A percentile compares a stretch with the other conserved stretches of the same genome.
Evolutionary conservation across 2,113 vertebrate genomes (phyloP).

Genomic region (Cryptomyrus ogoouensis): DNA sequence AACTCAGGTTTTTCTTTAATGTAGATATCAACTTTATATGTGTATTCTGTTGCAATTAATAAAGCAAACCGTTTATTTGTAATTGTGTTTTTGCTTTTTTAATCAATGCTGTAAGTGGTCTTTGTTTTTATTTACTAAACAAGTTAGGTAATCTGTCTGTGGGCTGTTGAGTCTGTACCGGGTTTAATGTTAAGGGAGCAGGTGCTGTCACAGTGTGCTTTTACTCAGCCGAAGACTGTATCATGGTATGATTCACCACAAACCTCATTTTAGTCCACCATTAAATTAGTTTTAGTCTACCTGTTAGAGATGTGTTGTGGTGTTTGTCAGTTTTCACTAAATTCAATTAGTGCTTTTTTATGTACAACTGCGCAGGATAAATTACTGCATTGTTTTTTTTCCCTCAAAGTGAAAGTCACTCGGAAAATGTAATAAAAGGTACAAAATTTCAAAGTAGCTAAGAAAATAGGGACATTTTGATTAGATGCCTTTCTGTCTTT

Average conservation of each 20-base stretch:
- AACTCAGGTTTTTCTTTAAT: not conserved
- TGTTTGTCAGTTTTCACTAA: not conserved
- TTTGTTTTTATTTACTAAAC: not conserved
- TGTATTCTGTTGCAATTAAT: not conserved
- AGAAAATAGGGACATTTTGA: not conserved
- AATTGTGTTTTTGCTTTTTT: not conserved
- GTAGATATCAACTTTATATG: not conserved
- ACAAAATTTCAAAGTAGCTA: not conserved
- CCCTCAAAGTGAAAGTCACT: not conserved
- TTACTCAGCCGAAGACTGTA: not conserved
- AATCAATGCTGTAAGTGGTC: not conserved
- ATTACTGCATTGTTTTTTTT: not conserved
- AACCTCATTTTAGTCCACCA: not conserved
- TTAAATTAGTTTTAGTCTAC: not conserved
- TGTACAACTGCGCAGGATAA: not conserved
- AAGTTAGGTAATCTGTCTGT: not conserved
- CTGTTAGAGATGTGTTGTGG: not conserved
- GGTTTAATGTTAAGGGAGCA: not conserved
- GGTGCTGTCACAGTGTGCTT: not conserved
- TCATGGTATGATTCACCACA: not conserved
- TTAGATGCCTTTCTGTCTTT: not conserved
- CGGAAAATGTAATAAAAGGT: not conserved
- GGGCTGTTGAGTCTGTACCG: not conserved
- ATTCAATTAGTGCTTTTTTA: not conserved
- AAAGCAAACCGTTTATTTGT: not conserved